Percentiles rank a stretch among this genome's conserved stretches.
Conservation (phyloP, 1,140 invertebrate genomes). For the Andrena cerasifolii region DNA sequence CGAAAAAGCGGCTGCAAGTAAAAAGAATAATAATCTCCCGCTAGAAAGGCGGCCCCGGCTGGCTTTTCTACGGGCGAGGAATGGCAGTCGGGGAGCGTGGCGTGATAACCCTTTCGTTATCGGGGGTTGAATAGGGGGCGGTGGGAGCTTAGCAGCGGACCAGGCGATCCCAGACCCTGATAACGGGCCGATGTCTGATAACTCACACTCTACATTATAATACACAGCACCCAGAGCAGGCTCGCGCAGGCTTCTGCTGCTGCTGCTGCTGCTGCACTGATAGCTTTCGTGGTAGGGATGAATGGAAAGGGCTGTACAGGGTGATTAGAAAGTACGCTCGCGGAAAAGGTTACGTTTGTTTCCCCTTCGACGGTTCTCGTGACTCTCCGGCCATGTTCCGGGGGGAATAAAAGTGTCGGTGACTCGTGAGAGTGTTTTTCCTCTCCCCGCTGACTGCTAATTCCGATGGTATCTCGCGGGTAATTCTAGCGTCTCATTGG, state of each 20-base stretch:
- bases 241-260: constrained; percentile 54
- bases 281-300: constrained; percentile 26
- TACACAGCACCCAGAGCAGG: constrained; percentile 69
- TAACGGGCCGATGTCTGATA: constrained; percentile 79
- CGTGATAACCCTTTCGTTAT: constrained; percentile 82
- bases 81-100: constrained; percentile 72
- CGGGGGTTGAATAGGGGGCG: constrained; percentile 68
- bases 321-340: constrained; percentile 55
- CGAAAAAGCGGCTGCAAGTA: constrained; percentile 67
- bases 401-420: background rate
- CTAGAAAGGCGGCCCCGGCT: constrained; percentile 57
- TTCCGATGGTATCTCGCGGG: background rate
- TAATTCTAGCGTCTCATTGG: too few relatives aligned
- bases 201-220: constrained; percentile 79
- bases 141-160: constrained; percentile 77
- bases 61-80: constrained; percentile 59
- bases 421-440: background rate
- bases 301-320: constrained; percentile 39
- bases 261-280: constrained; percentile 47
- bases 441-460: background rate
- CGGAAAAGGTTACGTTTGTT: constrained; percentile 1
- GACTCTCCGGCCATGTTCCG: background rate
- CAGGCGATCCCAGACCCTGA: constrained; percentile 77
- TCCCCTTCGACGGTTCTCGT: background rate
- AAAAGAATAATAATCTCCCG: constrained; percentile 77